Evolutionary conservation across 1,140 invertebrate species (phyloP), one percentile per base, ranked within the genome.

Genomic region (Lucilia cuprina): DNA sequence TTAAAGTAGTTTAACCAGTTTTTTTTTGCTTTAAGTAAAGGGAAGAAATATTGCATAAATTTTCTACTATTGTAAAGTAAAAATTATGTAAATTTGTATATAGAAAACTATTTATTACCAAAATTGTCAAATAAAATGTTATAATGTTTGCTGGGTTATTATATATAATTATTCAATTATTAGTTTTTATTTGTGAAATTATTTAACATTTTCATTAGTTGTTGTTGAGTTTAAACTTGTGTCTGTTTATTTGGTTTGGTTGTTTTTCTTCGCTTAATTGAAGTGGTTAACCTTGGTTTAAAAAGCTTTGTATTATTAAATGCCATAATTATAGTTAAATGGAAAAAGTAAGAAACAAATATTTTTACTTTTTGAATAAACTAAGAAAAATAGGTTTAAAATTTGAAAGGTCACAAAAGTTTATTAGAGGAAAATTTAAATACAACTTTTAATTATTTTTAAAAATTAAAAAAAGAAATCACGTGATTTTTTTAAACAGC

Each of bases 1-100:
- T 35, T n/a, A n/a, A 50, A 19, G 77, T 50, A 41, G 21, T 78
- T 78, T 47, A 80, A 80, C 77, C 77, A 80, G 77, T 80, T 80
- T 41, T 41, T 41, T 30, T 1, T 30, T 30, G n/a, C 19, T 4
- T 70, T 70, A 30, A 30, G 25, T 30, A 30, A 30, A 3, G 41
- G 21, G 21, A 70, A n/a, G n/a, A n/a, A n/a, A 70, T 70, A 70
- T 70, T 70, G 65, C 65, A 70, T 70, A 70, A 41, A 41, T 41
- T 30, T 30, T 30, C 25, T 30, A 30, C 25, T 30, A 30, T 30
- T 30, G 25, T 30, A 30, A 3, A 30, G 25, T 30, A 30, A 30
- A 30, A 30, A 30, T 30, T 30, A 30, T 30, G 25, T 30, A 30
- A 30, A 30, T 30, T 30, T 30, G 1, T 30, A 30, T 30, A 30